These are phyloP conservation scores for Nasonovia ribisnigri DNA, from an alignment of 2,888 invertebrate genomes.

Conservation along the genomic window DNA sequence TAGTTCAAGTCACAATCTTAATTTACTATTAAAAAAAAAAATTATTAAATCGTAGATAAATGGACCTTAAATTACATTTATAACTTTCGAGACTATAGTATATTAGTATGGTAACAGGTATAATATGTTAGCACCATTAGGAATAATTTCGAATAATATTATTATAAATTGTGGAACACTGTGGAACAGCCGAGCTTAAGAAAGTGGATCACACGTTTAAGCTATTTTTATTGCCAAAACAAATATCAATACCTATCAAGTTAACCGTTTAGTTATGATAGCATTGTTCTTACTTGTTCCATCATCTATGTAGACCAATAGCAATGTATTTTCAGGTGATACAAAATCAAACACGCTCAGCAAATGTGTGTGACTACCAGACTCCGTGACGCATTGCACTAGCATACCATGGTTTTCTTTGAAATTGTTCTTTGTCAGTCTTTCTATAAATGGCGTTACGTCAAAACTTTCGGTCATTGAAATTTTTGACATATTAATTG, in stretches of 20 bases:
- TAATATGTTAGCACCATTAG: not conserved
- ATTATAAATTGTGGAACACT: not conserved
- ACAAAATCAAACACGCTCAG: conserved; percentile 61
- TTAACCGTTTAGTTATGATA: not conserved
- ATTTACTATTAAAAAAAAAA: not conserved
- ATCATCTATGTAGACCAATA: conserved; percentile 91
- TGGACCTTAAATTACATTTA: not conserved
- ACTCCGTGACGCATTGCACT: conserved; percentile 65
- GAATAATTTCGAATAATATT: not conserved
- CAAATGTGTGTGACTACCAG: conserved; percentile 67
- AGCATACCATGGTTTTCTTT: conserved; percentile 71
- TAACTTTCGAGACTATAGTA: not conserved
- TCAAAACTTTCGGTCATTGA: conserved; percentile 76
- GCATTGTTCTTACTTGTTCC: conserved; percentile 71
- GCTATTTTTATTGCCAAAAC: not conserved
- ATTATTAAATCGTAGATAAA: not conserved
- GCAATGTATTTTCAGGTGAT: conserved; percentile 70
- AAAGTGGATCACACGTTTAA: not conserved
- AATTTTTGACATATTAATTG: conserved; percentile 67
- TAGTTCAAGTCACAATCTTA: not conserved
- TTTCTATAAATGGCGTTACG: conserved; percentile 86
- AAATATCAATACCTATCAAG: not conserved
- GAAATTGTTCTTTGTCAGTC: conserved; percentile 76
- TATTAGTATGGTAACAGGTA: not conserved
- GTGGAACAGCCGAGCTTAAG: too few species aligned